Evolutionary conservation across 2,113 vertebrate species (phyloP).

Genomic region (Aldabrachelys gigantea): DNA sequence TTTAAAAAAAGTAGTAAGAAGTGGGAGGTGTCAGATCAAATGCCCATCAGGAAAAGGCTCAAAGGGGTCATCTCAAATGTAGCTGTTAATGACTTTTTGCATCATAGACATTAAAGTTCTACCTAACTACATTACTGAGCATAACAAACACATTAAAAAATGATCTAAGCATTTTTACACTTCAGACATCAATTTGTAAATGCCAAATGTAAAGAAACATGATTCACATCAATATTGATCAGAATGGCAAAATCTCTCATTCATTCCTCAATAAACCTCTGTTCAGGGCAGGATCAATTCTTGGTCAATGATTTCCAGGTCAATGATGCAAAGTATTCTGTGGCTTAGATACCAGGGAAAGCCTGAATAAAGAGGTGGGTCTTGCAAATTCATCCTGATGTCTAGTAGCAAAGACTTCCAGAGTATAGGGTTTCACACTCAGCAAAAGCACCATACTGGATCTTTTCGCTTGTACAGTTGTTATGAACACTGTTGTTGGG

Average conservation of each 20-base stretch:
- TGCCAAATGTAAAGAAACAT: not conserved
- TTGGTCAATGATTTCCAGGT: not conserved
- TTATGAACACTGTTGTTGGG: not conserved
- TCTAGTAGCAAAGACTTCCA: not conserved
- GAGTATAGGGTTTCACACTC: not conserved
- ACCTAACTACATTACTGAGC: not conserved
- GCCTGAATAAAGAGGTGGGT: not conserved
- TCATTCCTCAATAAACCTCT: not conserved
- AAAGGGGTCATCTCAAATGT: not conserved
- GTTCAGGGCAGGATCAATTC: not conserved
- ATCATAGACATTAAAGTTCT: not conserved
- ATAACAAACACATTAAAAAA: not conserved
- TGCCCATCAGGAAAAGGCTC: not conserved
- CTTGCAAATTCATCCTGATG: not conserved
- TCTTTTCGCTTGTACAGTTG: not conserved
- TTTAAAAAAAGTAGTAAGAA: not conserved
- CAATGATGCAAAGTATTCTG: not conserved
- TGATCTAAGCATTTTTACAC: not conserved
- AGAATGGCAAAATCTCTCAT: not conserved
- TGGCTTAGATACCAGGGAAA: not conserved
- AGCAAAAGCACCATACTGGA: not conserved
- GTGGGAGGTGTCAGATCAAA: not conserved
- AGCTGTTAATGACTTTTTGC: not conserved
- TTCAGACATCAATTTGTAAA: not conserved
- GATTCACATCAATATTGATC: not conserved